Evolutionary conservation across 2,888 invertebrate genomes (phyloP).

Genomic region (Cephonodes hylas): DNA sequence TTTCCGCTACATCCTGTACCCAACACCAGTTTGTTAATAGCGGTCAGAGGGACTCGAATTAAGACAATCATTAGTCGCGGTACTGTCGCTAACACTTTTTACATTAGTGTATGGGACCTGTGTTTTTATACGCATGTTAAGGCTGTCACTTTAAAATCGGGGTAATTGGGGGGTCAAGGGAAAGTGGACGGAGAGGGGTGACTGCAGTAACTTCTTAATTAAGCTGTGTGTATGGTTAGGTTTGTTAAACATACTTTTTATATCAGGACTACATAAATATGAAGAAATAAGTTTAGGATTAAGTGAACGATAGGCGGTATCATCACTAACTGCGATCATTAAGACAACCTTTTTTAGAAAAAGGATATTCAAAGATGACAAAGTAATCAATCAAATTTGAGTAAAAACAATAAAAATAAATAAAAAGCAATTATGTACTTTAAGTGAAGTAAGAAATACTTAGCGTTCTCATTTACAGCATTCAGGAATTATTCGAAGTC

Average conservation of each 20-base stretch:
- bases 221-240: neutral
- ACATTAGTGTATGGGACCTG: slow-evolving; percentile 29
- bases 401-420: neutral
- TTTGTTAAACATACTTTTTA: neutral
- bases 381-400: neutral
- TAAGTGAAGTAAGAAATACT: too few relatives aligned
- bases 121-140: slow-evolving; percentile 1
- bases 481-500: too few relatives aligned
- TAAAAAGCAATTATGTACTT: too few relatives aligned
- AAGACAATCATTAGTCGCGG: slow-evolving; percentile 78
- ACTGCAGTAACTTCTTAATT: neutral
- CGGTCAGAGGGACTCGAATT: slow-evolving; percentile 73
- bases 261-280: too few relatives aligned
- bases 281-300: too few relatives aligned
- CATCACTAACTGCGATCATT: too few relatives aligned
- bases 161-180: slow-evolving; percentile 3
- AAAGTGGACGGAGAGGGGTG: neutral
- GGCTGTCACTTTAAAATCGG: neutral
- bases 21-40: slow-evolving; percentile 46
- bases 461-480: too few relatives aligned
- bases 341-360: too few relatives aligned
- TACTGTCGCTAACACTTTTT: slow-evolving; percentile 67
- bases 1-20: slow-evolving; percentile 43
- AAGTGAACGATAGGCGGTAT: too few relatives aligned
- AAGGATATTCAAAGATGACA: neutral